Evolutionary conservation across 2,888 invertebrate species (phyloP), one percentile per base, ranked within the genome.

Genomic region (Leptothorax acervorum): DNA sequence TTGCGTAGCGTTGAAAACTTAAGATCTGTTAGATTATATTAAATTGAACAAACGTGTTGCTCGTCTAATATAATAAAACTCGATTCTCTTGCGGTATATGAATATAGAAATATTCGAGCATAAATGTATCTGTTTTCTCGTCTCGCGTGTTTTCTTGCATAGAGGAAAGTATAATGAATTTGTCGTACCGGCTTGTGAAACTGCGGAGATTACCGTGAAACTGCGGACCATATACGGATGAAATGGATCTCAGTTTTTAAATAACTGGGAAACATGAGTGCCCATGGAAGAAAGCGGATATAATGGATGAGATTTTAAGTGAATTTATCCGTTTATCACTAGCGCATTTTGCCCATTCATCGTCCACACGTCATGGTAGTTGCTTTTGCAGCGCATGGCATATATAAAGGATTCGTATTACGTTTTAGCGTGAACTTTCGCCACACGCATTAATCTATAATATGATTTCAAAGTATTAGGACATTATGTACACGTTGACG

Each of bases 221-320:
- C 45, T 42, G 42, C 39, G 75, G 35, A 3, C 42, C 28, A n/a
- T 42, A n/a, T n/a, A n/a, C n/a, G n/a, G n/a, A 31, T 55, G 55
- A 66, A 78, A 78, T 45, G 76, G 28, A 45, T 55, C 39, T n/a
- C n/a, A 31, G 35, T 78, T 78, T 78, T 78, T 78, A 78, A 68
- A 78, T 78, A 57, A 78, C 78, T 57, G 57, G 57, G n/a, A 68
- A 78, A 68, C 78, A 66, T 42, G 55, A 68, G 45, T 57, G 55
- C 12, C 31, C 45, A 31, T n/a, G 35, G 45, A 57, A 78, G 65
- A 76, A 65, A 39, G 66, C 42, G 55, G 66, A 28, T 57, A 68
- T 78, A 78, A 78, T 68, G 57, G 78, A 78, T 78, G 66, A 78
- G 55, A 35, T 78, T 78, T 78, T 78, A 66, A 78, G 42, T 78